phyloP scores from a whole-genome alignment of 2,888 invertebrate species.

The Chesias legatella region DNA sequence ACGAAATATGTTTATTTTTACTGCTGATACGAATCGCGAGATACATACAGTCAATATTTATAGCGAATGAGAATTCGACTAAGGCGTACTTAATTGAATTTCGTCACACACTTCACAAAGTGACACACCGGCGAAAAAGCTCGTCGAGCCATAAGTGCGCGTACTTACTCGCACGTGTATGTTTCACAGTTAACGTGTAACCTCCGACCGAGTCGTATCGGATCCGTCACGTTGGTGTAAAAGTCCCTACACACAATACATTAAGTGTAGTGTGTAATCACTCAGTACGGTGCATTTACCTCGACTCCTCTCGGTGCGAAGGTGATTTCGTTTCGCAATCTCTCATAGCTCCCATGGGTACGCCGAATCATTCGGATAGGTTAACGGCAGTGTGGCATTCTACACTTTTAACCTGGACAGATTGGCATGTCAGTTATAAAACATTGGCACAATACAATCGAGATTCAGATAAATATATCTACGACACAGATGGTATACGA shows the following conservation, averaged over 20 bases:
- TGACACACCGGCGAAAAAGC: no score
- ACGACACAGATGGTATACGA: slow-evolving; percentile 26
- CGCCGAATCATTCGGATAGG: slow-evolving; percentile 51
- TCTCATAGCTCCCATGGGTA: slow-evolving; percentile 59
- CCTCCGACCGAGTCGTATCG: no score
- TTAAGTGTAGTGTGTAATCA: slow-evolving; percentile 49
- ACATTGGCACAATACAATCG: slow-evolving; percentile 56
- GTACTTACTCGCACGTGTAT: no score
- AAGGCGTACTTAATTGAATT: no score
- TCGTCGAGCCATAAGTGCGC: no score
- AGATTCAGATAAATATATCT: slow-evolving; percentile 31
- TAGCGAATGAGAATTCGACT: no score
- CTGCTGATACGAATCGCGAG: no score
- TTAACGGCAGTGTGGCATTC: slow-evolving; percentile 74
- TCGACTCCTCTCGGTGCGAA: slow-evolving; percentile 65
- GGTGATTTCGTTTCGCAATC: slow-evolving; percentile 41
- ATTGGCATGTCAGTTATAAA: slow-evolving; percentile 65
- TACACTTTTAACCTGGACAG: slow-evolving; percentile 72
- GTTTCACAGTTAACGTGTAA: no score
- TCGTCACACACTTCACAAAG: no score
- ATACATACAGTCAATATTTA: no score
- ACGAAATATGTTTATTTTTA: slow-evolving; percentile 25
- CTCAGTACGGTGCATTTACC: slow-evolving; percentile 71
- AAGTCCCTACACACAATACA: slow-evolving; percentile 4
- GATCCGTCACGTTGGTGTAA: not conserved